Conservation (phyloP, 2,797 vertebrate genomes). For the Distichodus sexfasciatus region DNA sequence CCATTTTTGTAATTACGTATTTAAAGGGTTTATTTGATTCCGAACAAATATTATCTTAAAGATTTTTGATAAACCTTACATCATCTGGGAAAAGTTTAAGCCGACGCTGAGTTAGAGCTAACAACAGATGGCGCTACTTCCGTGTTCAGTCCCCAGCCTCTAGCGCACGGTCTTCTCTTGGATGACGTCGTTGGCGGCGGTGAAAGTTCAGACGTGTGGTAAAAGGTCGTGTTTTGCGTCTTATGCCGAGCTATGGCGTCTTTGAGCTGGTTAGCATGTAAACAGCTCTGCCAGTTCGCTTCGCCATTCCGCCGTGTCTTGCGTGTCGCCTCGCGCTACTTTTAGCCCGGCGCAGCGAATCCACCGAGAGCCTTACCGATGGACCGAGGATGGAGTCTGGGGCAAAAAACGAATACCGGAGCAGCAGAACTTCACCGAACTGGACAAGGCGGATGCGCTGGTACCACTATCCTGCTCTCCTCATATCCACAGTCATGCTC, state of each 20-base stretch:
- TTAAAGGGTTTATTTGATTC: too few species aligned
- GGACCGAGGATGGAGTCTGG: conserved; percentile 62
- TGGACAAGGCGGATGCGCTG: conserved; percentile 87
- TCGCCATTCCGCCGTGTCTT: conserved; percentile 51
- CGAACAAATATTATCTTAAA: too few species aligned
- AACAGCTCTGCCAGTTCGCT: conserved; percentile 60
- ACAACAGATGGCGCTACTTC: conserved; percentile 54
- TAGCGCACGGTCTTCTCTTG: conserved; percentile 5
- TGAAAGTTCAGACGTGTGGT: conserved; percentile 56
- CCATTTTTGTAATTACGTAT: too few species aligned
- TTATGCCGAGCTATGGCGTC: conserved; percentile 66
- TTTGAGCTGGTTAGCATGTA: conserved; percentile 59
- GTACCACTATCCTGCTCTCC: conserved; percentile 44
- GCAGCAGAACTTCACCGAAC: conserved; percentile 70
- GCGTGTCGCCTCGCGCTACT: conserved; percentile 33
- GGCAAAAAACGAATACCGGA: conserved; percentile 63
- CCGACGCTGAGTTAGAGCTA: too few species aligned
- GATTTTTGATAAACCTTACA: too few species aligned
- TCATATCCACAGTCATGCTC: too few species aligned
- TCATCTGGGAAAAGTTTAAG: too few species aligned
- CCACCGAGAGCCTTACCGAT: conserved; percentile 55
- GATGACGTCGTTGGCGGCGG: conserved; percentile 49
- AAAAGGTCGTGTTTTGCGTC: conserved; percentile 60
- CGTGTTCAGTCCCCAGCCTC: too few species aligned
- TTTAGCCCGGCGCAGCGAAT: conserved; percentile 47